These are phyloP conservation scores for Sciurus vulgaris DNA, from an alignment of 2,797 vertebrate genomes.

Conservation along the genomic window DNA sequence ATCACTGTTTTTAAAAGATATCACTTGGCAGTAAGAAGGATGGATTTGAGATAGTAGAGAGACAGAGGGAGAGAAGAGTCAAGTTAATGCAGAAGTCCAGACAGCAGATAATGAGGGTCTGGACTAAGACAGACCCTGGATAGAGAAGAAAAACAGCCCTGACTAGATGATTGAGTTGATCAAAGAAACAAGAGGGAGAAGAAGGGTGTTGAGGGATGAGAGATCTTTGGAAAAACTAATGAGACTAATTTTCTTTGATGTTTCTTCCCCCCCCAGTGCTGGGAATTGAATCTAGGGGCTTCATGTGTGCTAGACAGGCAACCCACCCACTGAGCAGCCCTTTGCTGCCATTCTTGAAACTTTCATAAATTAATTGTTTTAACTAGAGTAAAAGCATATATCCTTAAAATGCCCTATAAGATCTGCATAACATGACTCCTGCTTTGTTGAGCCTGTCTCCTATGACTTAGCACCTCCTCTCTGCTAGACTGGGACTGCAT, in stretches of 20 bases:
- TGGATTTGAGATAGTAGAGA: conserved; percentile 57
- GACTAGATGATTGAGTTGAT: background rate
- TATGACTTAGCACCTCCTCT: background rate
- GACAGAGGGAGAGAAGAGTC: background rate
- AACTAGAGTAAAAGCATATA: background rate
- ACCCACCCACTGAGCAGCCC: background rate
- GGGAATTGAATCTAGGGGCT: background rate
- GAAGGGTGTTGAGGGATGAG: background rate
- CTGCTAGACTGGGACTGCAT: background rate
- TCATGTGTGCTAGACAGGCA: background rate
- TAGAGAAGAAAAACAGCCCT: background rate
- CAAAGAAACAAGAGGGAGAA: background rate
- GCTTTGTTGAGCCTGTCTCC: background rate
- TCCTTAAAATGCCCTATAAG: background rate
- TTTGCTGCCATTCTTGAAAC: conserved; percentile 45
- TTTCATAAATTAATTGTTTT: conserved; percentile 19
- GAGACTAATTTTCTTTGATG: background rate
- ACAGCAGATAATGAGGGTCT: background rate
- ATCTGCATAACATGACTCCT: background rate
- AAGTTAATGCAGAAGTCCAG: background rate
- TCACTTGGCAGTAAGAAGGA: conserved; percentile 50
- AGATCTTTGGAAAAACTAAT: background rate
- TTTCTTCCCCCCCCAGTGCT: no score
- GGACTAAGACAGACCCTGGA: background rate
- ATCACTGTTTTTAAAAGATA: conserved; percentile 33